Percentiles rank a stretch among this genome's conserved stretches.
phyloP scores from a whole-genome alignment of 37 sponge, comb jelly and placozoan species.

The Diacarnus erythraeanus region DNA sequence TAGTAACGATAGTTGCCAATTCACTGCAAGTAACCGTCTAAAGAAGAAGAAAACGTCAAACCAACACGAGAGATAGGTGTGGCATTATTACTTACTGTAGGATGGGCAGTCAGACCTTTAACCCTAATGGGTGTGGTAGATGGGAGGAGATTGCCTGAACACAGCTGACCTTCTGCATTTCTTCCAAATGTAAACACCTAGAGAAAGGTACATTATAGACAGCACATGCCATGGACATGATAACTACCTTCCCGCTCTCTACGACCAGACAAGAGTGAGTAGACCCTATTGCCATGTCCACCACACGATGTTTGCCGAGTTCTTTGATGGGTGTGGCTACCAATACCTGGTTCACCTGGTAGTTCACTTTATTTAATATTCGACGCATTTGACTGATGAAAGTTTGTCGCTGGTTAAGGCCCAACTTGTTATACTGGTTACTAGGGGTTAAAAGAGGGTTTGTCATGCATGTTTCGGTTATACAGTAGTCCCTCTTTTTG shows the following conservation, averaged over 20 bases:
- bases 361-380: conserved; percentile 68
- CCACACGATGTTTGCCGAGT: conserved; percentile 80
- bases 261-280: conserved; percentile 86
- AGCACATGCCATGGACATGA: background rate
- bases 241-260: conserved; percentile 67
- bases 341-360: conserved; percentile 54
- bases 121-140: conserved; percentile 48
- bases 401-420: conserved; percentile 90
- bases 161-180: conserved; percentile 90
- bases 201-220: background rate
- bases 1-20: conserved; percentile 69
- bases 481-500: background rate
- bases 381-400: conserved; percentile 89
- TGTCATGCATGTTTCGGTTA: too few species aligned
- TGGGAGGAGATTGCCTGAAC: conserved; percentile 53
- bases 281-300: conserved; percentile 87
- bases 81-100: conserved; percentile 48
- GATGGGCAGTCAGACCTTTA: conserved; percentile 40
- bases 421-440: conserved; percentile 91
- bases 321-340: conserved; percentile 79
- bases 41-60: background rate
- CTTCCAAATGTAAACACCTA: conserved; percentile 89
- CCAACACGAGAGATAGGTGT: background rate
- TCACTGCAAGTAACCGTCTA: conserved; percentile 85
- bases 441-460: conserved; percentile 25